Conservation (phyloP, 2,888 invertebrate species). For the Plebejus anna region DNA sequence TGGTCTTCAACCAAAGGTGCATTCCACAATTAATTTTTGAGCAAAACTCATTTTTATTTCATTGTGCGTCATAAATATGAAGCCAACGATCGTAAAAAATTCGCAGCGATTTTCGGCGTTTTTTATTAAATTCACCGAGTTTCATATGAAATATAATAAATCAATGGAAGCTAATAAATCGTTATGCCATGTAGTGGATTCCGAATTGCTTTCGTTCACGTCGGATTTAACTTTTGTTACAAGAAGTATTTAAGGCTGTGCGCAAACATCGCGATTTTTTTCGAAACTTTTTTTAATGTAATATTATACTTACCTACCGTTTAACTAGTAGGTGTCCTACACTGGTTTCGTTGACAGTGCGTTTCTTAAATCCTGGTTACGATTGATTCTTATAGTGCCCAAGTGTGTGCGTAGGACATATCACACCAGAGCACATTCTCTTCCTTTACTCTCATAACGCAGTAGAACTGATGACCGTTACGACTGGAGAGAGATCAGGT, state of each 20-base stretch:
- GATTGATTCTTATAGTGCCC: too few relatives aligned
- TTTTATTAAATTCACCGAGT: slow-evolving; percentile 31
- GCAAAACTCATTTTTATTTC: slow-evolving; percentile 22
- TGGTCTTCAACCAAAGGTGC: not conserved
- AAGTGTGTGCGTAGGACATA: too few relatives aligned
- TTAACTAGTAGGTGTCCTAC: too few relatives aligned
- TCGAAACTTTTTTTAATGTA: not conserved
- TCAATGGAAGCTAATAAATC: slow-evolving; percentile 31
- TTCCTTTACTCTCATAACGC: not conserved
- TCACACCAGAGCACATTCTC: not conserved
- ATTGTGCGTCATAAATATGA: slow-evolving; percentile 29
- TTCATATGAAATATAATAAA: slow-evolving; percentile 32
- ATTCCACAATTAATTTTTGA: slow-evolving; percentile 1
- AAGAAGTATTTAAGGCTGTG: not conserved
- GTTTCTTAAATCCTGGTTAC: too few relatives aligned
- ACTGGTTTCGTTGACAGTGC: too few relatives aligned
- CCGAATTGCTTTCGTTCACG: slow-evolving; percentile 28
- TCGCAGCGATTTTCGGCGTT: slow-evolving; percentile 28
- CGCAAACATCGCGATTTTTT: not conserved
- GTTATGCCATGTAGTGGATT: slow-evolving; percentile 30
- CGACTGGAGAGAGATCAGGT: not conserved
- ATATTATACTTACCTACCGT: too few relatives aligned
- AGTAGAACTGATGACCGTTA: too few relatives aligned
- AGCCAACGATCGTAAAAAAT: slow-evolving; percentile 27
- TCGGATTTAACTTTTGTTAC: slow-evolving; percentile 18